These are phyloP conservation scores for Lutra lutra DNA, from an alignment of 2,797 vertebrate genomes.

Conservation along the genomic window DNA sequence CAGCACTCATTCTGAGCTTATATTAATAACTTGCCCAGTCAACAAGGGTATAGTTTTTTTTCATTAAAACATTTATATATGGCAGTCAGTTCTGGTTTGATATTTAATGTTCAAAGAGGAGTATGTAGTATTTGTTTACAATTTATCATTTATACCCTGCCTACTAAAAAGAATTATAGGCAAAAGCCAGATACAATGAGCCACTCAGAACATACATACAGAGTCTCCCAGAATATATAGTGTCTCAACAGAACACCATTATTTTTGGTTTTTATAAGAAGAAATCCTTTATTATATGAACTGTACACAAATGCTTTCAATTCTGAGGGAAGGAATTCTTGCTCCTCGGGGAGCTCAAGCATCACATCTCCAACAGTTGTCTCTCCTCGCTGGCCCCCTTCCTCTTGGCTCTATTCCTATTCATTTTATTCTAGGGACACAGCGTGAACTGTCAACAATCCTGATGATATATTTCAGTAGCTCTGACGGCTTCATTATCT, in stretches of 20 bases:
- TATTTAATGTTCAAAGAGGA: slow-evolving; percentile 15
- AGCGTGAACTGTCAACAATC: slow-evolving; percentile 80
- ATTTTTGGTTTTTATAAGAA: slow-evolving; percentile 83
- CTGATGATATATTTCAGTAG: slow-evolving; percentile 80
- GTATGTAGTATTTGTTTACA: slow-evolving; percentile 48
- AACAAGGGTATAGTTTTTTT: neutral
- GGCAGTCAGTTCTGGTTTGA: slow-evolving; percentile 28
- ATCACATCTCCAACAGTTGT: slow-evolving; percentile 78
- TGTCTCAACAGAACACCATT: slow-evolving; percentile 78
- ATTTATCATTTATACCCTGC: slow-evolving; percentile 51
- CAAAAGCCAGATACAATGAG: slow-evolving; percentile 57
- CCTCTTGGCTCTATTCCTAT: slow-evolving; percentile 77
- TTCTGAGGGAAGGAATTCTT: slow-evolving; percentile 71
- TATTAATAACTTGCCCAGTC: neutral
- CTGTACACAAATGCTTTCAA: slow-evolving; percentile 84
- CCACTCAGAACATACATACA: slow-evolving; percentile 59
- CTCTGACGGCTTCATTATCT: slow-evolving; percentile 81
- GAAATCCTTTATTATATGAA: slow-evolving; percentile 82
- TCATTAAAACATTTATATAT: neutral
- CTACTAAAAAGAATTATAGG: slow-evolving; percentile 53
- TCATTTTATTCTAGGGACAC: slow-evolving; percentile 77
- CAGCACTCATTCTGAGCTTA: neutral
- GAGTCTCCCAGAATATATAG: slow-evolving; percentile 79
- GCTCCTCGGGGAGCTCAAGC: slow-evolving; percentile 59
- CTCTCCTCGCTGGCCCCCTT: slow-evolving; percentile 76